Percentiles rank a stretch among this genome's conserved stretches.
Conservation (phyloP, 2,113 vertebrate genomes). For the Helogale parvula region DNA sequence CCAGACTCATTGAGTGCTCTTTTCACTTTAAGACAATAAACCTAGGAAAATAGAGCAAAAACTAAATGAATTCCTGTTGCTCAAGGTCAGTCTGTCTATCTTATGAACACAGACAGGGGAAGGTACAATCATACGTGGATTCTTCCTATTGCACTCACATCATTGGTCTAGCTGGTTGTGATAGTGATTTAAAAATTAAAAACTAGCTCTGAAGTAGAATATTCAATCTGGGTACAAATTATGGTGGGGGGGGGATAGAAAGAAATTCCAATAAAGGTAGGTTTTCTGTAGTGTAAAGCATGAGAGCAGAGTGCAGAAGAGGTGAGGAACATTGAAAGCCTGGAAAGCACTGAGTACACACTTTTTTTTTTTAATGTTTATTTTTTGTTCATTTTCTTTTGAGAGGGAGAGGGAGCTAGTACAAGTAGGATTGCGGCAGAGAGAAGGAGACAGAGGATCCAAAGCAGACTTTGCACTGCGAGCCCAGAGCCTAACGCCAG, state of each 20-base stretch:
- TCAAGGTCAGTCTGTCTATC: not conserved
- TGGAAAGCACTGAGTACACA: not conserved
- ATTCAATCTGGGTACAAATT: not conserved
- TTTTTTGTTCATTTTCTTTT: too few relatives aligned
- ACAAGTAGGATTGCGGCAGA: too few relatives aligned
- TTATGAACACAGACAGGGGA: not conserved
- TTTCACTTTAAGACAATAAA: not conserved
- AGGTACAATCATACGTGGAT: not conserved
- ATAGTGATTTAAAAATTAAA: not conserved
- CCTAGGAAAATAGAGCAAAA: not conserved
- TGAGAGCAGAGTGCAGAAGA: too few relatives aligned
- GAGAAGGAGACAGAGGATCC: too few relatives aligned
- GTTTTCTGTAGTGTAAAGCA: not conserved
- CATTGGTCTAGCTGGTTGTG: not conserved
- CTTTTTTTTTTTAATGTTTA: not conserved
- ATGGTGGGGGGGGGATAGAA: rapidly evolving
- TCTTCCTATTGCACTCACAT: not conserved
- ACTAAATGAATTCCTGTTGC: not conserved
- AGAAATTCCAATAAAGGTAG: not conserved
- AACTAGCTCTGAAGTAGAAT: not conserved
- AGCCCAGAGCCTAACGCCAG: too few relatives aligned
- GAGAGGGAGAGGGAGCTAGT: too few relatives aligned
- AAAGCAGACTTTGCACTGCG: too few relatives aligned
- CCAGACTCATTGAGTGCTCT: not conserved
- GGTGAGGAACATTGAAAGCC: rapidly evolving